These are phyloP conservation scores for Bellardia pandia DNA, from an alignment of 2,888 invertebrate species.

Conservation along the genomic window DNA sequence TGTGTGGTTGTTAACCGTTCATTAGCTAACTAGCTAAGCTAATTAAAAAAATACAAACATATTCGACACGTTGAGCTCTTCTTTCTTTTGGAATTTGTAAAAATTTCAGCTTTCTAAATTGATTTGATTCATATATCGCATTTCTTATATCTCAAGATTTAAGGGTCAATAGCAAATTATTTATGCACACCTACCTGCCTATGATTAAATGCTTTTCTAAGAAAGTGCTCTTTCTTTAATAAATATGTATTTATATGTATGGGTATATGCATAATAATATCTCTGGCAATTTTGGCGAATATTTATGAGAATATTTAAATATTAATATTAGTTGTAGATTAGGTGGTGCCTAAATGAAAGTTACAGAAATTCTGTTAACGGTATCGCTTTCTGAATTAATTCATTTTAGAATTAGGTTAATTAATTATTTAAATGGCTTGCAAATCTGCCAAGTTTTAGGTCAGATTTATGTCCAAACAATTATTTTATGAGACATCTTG, in stretches of 20 bases:
- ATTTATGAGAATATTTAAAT: background rate
- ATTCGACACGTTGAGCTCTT: background rate
- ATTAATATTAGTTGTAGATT: background rate
- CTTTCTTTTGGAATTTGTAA: background rate
- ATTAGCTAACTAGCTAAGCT: too few relatives aligned
- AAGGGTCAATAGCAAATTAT: slow-evolving; percentile 3
- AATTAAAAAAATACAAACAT: too few relatives aligned
- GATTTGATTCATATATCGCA: background rate
- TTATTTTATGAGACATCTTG: too few relatives aligned
- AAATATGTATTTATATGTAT: too few relatives aligned
- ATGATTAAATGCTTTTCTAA: background rate
- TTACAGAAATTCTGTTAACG: too few relatives aligned
- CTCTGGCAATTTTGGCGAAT: background rate
- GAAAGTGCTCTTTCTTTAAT: background rate
- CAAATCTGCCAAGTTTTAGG: too few relatives aligned
- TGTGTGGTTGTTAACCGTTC: slow-evolving; percentile 3
- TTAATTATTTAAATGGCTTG: too few relatives aligned
- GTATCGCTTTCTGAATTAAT: too few relatives aligned
- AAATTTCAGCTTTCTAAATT: background rate
- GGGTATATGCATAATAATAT: background rate
- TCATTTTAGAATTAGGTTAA: too few relatives aligned
- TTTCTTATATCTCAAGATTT: background rate
- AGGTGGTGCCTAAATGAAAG: background rate
- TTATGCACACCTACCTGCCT: background rate
- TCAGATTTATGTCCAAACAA: too few relatives aligned